Evolutionary conservation across 2,888 invertebrate species (phyloP).

Genomic region (Luperina nickerlii): DNA sequence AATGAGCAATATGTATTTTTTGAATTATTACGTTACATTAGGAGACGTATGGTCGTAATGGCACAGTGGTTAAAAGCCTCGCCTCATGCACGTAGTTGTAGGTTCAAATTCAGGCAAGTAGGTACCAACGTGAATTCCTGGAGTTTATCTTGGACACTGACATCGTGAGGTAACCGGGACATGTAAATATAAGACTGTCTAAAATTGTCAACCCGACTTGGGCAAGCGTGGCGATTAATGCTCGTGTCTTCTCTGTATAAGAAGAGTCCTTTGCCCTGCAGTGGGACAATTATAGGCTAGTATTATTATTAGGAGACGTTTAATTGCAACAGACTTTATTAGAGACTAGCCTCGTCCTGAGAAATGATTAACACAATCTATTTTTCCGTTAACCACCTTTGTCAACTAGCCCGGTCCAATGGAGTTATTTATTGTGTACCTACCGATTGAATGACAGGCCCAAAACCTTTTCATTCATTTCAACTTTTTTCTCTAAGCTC

Average conservation of each 20-base stretch:
- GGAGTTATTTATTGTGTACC: not conserved
- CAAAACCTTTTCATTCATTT: conserved; percentile 4
- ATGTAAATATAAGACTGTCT: not conserved
- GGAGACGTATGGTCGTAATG: not conserved
- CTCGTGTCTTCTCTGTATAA: not conserved
- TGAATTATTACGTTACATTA: not conserved
- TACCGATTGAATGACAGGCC: not conserved
- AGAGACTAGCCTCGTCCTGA: no score
- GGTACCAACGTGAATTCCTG: not conserved
- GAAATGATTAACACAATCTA: not conserved
- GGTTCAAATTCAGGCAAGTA: not conserved
- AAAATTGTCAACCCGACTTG: not conserved
- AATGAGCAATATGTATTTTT: conserved; percentile 17
- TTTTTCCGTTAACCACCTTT: not conserved
- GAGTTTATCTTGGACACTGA: not conserved
- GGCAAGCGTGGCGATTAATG: not conserved
- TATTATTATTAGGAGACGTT: not conserved
- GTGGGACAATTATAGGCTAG: not conserved
- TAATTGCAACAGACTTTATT: not conserved
- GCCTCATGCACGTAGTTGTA: not conserved
- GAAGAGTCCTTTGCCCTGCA: not conserved
- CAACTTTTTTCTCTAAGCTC: conserved; percentile 6
- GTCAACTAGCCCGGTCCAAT: not conserved
- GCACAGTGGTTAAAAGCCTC: not conserved
- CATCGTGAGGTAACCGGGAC: not conserved